Base-by-base conservation (phyloP, 1,140 invertebrate genomes). In the Drosophila grimshawi region DNA sequence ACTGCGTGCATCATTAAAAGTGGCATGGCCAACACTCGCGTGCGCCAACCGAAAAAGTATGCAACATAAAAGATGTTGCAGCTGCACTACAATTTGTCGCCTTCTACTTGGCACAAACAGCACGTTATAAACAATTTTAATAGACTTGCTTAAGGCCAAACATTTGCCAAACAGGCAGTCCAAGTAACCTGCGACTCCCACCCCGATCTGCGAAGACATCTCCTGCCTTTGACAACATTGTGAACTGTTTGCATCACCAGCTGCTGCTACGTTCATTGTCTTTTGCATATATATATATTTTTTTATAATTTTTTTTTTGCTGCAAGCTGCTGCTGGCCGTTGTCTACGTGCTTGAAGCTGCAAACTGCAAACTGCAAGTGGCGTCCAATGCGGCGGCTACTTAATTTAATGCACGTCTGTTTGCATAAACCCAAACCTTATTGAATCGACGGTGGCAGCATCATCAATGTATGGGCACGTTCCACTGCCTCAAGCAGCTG, bases 321-420 rank as follows among this genome's bases (percentile, higher is more conserved):
- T 68, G 45, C 39, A n/a, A 39, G 32, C 52, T 39, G 10, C 37
- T 65, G 41, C 35, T 60, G 41, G 64, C 33, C 57, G 55, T 37
- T 67, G 65, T 55, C 83, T 88, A 86, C 82, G 82, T 86, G 82
- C 83, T 68, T 65, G n/a, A 39, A 65, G 68, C 68, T 71, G 52
- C 61, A 53, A 59, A 19, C 55, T 68, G 45, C 37, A 59, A 56
- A 66, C 78, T 73, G 83, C 83, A 82, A 62, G 63, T 76, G 66
- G 72, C 61, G 83, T 80, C 65, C 80, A 60, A 80, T 68, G 71
- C 65, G 68, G 64, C 80, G 83, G 83, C 83, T 86, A 86, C 83
- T 86, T 86, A 88, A 86, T 86, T 86, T 86, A 86, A 86, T 86
- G 83, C 83, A 89, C 85, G 83, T 88, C 85, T 89, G 85, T 88